Percentiles rank a stretch among this genome's conserved stretches.
phyloP scores from a whole-genome alignment of 2,888 invertebrate genomes.

The Bruchidius siliquastri region DNA sequence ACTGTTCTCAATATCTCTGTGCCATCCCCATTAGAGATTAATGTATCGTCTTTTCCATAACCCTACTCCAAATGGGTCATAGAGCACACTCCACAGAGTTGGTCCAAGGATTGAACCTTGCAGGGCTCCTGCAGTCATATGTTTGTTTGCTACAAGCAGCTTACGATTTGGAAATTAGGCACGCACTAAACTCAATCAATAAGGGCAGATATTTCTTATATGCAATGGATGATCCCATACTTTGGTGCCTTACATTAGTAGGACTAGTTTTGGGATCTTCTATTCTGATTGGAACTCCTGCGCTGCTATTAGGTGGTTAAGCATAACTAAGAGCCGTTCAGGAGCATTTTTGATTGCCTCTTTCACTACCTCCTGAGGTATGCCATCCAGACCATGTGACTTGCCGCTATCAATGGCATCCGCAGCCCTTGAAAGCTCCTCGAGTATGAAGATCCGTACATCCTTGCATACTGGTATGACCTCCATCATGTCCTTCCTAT shows the following conservation, averaged over 20 bases:
- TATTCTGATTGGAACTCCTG: too few relatives aligned
- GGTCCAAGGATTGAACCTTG: neutral
- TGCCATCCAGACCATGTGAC: too few relatives aligned
- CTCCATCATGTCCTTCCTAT: too few relatives aligned
- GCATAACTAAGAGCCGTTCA: too few relatives aligned
- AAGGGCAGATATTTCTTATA: neutral
- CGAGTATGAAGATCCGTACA: too few relatives aligned
- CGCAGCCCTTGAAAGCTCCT: too few relatives aligned
- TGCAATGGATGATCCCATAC: neutral
- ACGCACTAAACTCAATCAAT: neutral
- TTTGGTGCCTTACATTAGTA: neutral
- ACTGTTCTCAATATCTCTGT: neutral
- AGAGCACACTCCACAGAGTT: neutral
- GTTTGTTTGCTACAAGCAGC: neutral
- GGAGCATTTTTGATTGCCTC: too few relatives aligned
- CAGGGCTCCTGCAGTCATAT: neutral
- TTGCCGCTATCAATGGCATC: too few relatives aligned
- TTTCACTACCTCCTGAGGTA: too few relatives aligned
- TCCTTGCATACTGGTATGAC: too few relatives aligned
- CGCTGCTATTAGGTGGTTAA: too few relatives aligned
- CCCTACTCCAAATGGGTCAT: neutral
- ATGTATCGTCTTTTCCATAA: neutral
- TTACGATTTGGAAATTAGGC: neutral
- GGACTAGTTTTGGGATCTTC: neutral
- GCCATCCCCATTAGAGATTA: neutral